A percentile compares a stretch with the other conserved stretches of the same genome.
Conservation (phyloP, 2,113 vertebrate species). For the Bucco capensis region DNA sequence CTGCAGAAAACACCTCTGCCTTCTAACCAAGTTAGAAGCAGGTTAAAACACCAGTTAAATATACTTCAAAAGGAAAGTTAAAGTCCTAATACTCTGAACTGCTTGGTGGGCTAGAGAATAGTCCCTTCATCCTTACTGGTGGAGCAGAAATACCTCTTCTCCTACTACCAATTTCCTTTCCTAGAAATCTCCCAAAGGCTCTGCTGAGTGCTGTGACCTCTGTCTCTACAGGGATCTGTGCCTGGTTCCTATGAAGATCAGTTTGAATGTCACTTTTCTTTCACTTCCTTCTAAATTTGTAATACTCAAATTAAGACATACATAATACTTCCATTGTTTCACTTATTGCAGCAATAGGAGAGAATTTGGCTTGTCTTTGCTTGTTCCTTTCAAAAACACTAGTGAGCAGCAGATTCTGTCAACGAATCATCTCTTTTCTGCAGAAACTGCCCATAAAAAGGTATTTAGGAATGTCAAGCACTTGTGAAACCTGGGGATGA, state of each 20-base stretch:
- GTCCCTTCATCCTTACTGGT: neutral
- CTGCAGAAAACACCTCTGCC: neutral
- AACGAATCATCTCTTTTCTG: neutral
- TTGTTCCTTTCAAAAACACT: neutral
- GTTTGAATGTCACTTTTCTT: neutral
- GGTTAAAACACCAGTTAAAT: neutral
- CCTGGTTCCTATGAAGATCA: neutral
- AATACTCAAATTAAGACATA: neutral
- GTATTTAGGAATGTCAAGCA: neutral
- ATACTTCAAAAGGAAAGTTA: neutral
- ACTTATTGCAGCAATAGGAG: neutral
- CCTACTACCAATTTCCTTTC: neutral
- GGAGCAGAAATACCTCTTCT: neutral
- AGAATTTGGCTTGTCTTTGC: neutral
- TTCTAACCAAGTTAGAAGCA: neutral
- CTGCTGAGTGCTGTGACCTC: neutral
- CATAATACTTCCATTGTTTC: constrained; percentile 3
- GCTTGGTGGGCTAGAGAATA: neutral
- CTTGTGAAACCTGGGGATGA: neutral
- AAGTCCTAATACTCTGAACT: neutral
- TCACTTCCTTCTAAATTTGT: neutral
- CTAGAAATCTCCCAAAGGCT: neutral
- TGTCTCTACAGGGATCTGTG: neutral
- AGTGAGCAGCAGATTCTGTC: neutral
- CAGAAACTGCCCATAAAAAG: constrained; percentile 15